phyloP scores from a whole-genome alignment of 2,797 vertebrate species.

The Cuniculus paca region DNA sequence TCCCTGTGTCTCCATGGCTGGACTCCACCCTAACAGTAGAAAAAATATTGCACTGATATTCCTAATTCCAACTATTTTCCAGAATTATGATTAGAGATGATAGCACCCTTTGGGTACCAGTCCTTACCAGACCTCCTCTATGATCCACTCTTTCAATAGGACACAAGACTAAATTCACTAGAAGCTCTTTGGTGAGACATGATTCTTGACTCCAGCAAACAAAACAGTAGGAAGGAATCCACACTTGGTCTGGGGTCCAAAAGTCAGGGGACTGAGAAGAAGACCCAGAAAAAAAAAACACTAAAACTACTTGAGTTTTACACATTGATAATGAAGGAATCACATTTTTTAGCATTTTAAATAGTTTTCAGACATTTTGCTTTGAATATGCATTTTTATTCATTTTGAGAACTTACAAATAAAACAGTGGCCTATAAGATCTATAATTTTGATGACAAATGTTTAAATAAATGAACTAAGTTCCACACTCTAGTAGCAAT shows the following conservation, averaged over 20 bases:
- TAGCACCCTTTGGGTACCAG: not conserved
- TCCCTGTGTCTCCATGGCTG: not conserved
- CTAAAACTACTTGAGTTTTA: not conserved
- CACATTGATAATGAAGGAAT: not conserved
- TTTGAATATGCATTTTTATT: constrained; percentile 27
- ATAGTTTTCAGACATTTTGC: constrained; percentile 2
- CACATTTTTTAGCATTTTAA: constrained; percentile 23
- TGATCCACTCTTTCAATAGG: not conserved
- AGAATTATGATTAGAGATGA: constrained; percentile 27
- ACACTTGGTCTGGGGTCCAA: not conserved
- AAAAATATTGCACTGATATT: not conserved
- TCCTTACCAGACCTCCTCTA: not conserved
- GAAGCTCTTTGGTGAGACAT: not conserved
- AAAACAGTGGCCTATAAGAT: not conserved
- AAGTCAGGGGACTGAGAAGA: not conserved
- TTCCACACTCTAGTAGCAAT: not conserved
- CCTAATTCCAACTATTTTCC: not conserved
- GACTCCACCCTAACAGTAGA: not conserved
- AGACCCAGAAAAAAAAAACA: not conserved
- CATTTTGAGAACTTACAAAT: constrained; percentile 42
- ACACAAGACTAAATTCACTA: not conserved
- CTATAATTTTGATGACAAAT: constrained; percentile 17
- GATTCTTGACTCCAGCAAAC: constrained; percentile 33
- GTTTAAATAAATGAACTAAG: constrained; percentile 4
- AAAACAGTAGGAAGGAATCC: constrained; percentile 8